These are phyloP conservation scores for Lytechinus pictus DNA, from an alignment of 35 echinoderm and acorn worm genomes.

Conservation along the genomic window DNA sequence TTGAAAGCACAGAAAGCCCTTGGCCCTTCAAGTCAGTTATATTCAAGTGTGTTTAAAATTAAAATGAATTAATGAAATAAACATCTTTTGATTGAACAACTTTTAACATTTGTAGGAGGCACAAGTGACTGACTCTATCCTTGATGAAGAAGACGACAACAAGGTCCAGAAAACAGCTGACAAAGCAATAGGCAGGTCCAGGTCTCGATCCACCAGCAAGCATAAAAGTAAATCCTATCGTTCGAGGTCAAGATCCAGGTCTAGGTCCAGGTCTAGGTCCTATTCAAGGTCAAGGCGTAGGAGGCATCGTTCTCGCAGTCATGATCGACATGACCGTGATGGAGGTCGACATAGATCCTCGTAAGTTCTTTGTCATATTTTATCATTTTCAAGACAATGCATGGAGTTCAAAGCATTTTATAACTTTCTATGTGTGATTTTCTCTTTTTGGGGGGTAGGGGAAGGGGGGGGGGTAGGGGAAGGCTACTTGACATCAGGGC, in stretches of 20 bases:
- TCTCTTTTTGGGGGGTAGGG: neutral
- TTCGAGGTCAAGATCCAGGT: conserved; percentile 35
- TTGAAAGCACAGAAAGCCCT: too few relatives aligned
- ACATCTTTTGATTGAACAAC: too few relatives aligned
- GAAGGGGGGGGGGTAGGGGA: neutral
- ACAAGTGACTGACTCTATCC: neutral
- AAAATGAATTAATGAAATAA: too few relatives aligned
- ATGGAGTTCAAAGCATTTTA: neutral
- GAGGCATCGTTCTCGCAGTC: conserved; percentile 29
- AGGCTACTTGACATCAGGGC: too few relatives aligned
- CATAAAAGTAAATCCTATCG: conserved; percentile 4
- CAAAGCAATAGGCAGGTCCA: conserved; percentile 33
- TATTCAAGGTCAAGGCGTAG: conserved; percentile 66
- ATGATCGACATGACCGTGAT: neutral
- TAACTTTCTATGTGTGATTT: neutral
- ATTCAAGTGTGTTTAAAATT: too few relatives aligned
- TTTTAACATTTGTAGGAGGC: neutral
- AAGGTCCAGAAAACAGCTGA: conserved; percentile 23
- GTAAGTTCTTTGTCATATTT: conserved; percentile 19
- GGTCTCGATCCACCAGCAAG: conserved; percentile 42
- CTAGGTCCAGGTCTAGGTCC: conserved; percentile 56
- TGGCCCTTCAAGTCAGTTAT: too few relatives aligned
- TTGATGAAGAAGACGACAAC: neutral
- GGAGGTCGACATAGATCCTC: conserved; percentile 14
- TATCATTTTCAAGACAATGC: neutral